Evolutionary conservation across 2,113 vertebrate species (phyloP), one percentile per base, ranked within the genome.

Genomic region (Australoheros scitulus): DNA sequence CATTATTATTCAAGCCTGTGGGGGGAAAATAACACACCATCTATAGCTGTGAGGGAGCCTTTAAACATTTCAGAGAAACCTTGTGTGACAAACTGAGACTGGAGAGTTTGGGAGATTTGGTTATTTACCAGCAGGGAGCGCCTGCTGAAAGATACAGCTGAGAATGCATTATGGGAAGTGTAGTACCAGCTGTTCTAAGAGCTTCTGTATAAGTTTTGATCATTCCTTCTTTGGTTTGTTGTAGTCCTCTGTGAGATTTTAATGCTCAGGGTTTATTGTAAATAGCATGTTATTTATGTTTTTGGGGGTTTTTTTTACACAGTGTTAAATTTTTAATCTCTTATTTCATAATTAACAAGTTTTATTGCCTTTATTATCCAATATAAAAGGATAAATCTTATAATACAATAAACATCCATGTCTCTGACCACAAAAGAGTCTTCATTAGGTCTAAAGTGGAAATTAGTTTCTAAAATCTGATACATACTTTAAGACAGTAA

Each of bases 31-130:
- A 29, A 29, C 6, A 0, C 43, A 70, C 50, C 43, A 52, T 24
- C 65, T 70, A 52, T 70, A 70, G 43, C 65, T 70, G 65, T 32
- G 65, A 41, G 43, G 65, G 65, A 70, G 43, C 17, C 65, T 70
- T 50, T 0, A 70, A 70, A 70, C 17, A 50, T 70, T 70, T 52
- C 50, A 70, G 65, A 7, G 6, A 52, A 32, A 29, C 65, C 65
- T 52, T 50, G 43, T 70, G 43, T 70, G 65, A 32, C 24, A 70
- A 70, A 50, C 6, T 3, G 0, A 50, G 24, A 29, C 43, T 50
- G 65, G 5, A 70, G 43, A 70, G 65, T 70, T 70, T 70, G 41
- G 24, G 29, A 70, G 65, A 52, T 50, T 70, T 50, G 41, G 9
- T 9, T 11, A 29, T 68, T 68, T 68, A 50, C 41, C 64, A 70